Conservation (phyloP, 2,797 vertebrate genomes). For the Gouania willdenowi region DNA sequence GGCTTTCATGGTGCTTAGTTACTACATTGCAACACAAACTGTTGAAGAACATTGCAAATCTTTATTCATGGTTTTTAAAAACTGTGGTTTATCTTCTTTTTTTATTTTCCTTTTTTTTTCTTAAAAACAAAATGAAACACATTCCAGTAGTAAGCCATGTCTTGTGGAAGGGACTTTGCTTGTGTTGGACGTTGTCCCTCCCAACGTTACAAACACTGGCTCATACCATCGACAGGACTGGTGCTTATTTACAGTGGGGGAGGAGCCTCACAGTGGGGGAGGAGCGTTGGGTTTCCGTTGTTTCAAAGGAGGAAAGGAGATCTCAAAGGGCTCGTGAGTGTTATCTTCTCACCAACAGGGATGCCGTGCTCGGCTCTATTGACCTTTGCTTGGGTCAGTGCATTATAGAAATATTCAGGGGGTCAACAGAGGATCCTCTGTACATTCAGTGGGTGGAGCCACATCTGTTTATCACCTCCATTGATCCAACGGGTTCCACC, state of each 20-base stretch:
- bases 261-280: slow-evolving; percentile 31
- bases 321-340: slow-evolving; percentile 32
- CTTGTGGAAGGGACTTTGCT: slow-evolving; percentile 64
- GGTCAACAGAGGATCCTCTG: slow-evolving; percentile 63
- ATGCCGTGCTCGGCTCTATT: slow-evolving; percentile 49
- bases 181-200: slow-evolving; percentile 60
- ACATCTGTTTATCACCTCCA: slow-evolving; percentile 34
- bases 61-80: slow-evolving; percentile 37
- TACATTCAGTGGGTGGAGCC: slow-evolving; percentile 72
- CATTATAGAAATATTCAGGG: slow-evolving; percentile 47
- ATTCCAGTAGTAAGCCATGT: slow-evolving; percentile 81
- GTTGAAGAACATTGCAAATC: slow-evolving; percentile 68
- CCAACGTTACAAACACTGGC: slow-evolving; percentile 72
- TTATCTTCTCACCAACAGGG: slow-evolving; percentile 44
- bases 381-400: slow-evolving; percentile 63
- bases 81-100: slow-evolving; percentile 30
- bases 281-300: slow-evolving; percentile 34
- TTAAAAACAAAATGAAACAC: slow-evolving; percentile 80
- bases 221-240: slow-evolving; percentile 68
- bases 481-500: slow-evolving; percentile 27
- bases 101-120: slow-evolving; percentile 70
- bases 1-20: slow-evolving; percentile 77
- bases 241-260: slow-evolving; percentile 73
- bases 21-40: slow-evolving; percentile 80
- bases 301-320: slow-evolving; percentile 21